phyloP scores from a whole-genome alignment of 2,797 vertebrate genomes.

The Simalia tracyae region DNA sequence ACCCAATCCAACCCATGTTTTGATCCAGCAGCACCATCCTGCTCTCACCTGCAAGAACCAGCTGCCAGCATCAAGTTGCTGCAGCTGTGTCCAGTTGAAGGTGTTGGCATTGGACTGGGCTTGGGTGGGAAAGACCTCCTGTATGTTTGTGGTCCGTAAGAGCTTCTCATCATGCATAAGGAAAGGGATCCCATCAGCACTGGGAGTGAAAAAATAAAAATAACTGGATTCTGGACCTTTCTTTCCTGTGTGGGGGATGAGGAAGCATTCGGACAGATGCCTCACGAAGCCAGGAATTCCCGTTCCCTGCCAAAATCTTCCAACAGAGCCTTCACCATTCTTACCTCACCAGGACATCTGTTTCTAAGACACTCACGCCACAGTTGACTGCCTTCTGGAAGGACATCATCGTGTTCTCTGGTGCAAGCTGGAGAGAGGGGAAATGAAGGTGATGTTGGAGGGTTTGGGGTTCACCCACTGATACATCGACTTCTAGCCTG shows the following conservation, averaged over 20 bases:
- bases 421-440: constrained; percentile 81
- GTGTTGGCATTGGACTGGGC: constrained; percentile 59
- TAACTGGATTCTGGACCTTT: background rate
- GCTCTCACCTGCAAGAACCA: constrained; percentile 89
- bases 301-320: background rate
- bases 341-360: constrained; percentile 93
- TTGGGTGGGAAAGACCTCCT: constrained; percentile 69
- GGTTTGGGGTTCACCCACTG: background rate
- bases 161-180: constrained; percentile 90
- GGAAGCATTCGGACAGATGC: no score
- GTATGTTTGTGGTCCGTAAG: constrained; percentile 84
- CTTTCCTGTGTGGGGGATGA: background rate
- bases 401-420: constrained; percentile 96
- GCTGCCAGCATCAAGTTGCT: constrained; percentile 84
- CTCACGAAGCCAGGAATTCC: background rate
- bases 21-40: background rate
- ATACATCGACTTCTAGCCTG: background rate
- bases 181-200: constrained; percentile 83
- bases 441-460: background rate
- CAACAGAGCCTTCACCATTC: background rate
- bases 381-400: constrained; percentile 81
- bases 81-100: constrained; percentile 80
- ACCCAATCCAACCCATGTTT: background rate
- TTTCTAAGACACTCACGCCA: constrained; percentile 85
- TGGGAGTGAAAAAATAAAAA: constrained; percentile 57